Base-by-base conservation (phyloP, 2,888 invertebrate genomes). In the Diaphora mendica region DNA sequence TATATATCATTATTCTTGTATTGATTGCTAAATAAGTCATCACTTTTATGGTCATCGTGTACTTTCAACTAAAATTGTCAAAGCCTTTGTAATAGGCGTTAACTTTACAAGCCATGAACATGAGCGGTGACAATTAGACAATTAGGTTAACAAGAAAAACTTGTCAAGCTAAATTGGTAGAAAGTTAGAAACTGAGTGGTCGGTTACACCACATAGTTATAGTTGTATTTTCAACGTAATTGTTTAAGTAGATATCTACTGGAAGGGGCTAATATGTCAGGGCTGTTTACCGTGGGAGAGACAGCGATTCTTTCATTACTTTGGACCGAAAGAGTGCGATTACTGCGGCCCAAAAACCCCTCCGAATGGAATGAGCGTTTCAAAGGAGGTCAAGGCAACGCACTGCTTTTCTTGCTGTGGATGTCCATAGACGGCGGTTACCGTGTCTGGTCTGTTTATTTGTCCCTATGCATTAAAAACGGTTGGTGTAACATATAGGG, bases 181-280 rank as follows among this genome's bases (percentile, higher is more conserved):
- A 82, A 82, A 82, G 74, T 75, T 70, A 72, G 78, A 76, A 77
- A 84, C 68, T 51, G 33, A 75, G 44, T 71, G 62, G 9, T 15
- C 20, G 15, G 11, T 9, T 26, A 69, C n/a, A 33, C n/a, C n/a
- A n/a, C n/a, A n/a, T n/a, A n/a, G n/a, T n/a, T n/a, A n/a, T 48
- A 67, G 33, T 48, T 23, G 48, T 48, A 15, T 17, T 67, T 13
- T 30, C 8, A 48, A 48, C 26, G 48, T 48, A 13, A 33, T 48
- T 26, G 7, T 26, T 1, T 35, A 48, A n/a, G 51, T 55, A 55
- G 51, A 68, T 51, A 17, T 3, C 39, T 39, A 26, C 4, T 55
- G 35, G 3, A 26, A n/a, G 26, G 26, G 55, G 26, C 39, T 55
- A 35, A n/a, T 0, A n/a, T 68, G 3, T 5, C 8, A 33, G 20